phyloP scores from a whole-genome alignment of 2,797 vertebrate genomes.

The Salarias fasciatus region DNA sequence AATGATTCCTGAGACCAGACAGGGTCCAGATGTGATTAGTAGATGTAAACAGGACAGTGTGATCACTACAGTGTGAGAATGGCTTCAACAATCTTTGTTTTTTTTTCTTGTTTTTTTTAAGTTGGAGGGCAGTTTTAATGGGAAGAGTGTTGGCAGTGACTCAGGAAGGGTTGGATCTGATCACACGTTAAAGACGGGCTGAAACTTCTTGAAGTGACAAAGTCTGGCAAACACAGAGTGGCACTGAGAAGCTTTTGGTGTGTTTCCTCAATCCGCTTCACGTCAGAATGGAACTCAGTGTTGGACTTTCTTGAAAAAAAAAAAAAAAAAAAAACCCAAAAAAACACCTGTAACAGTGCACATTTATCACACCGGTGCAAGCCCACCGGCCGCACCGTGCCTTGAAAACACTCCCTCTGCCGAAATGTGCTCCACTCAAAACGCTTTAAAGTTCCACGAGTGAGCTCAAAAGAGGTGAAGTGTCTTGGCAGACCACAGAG shows the following conservation, averaged over 20 bases:
- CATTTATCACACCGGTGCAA: slow-evolving; percentile 40
- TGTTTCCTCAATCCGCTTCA: slow-evolving; percentile 16
- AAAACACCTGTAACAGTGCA: slow-evolving; percentile 15
- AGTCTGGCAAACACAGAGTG: slow-evolving; percentile 21
- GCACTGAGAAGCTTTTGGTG: slow-evolving; percentile 10
- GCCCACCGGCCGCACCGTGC: slow-evolving; percentile 46
- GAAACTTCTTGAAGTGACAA: slow-evolving; percentile 8
- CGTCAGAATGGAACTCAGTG: slow-evolving; percentile 25
- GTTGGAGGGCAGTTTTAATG: slow-evolving; percentile 23
- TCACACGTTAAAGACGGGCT: slow-evolving; percentile 6
- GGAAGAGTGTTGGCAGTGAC: slow-evolving; percentile 20
- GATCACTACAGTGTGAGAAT: slow-evolving; percentile 58
- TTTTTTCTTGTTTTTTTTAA: slow-evolving; percentile 8
- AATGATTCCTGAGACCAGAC: slow-evolving; percentile 83
- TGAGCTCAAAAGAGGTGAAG: slow-evolving; percentile 68
- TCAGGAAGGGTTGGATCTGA: slow-evolving; percentile 21
- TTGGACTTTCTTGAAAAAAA: slow-evolving; percentile 18
- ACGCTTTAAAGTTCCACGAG: slow-evolving; percentile 60
- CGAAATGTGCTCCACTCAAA: slow-evolving; percentile 56
- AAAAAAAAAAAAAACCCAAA: slow-evolving; percentile 2
- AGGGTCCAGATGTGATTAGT: slow-evolving; percentile 82
- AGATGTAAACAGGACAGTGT: slow-evolving; percentile 73
- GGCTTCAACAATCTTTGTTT: slow-evolving; percentile 41
- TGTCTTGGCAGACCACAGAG: slow-evolving; percentile 58
- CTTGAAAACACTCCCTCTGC: slow-evolving; percentile 51